These are phyloP conservation scores for Penaeus japonicus DNA, from an alignment of 1,140 invertebrate genomes.

Conservation along the genomic window DNA sequence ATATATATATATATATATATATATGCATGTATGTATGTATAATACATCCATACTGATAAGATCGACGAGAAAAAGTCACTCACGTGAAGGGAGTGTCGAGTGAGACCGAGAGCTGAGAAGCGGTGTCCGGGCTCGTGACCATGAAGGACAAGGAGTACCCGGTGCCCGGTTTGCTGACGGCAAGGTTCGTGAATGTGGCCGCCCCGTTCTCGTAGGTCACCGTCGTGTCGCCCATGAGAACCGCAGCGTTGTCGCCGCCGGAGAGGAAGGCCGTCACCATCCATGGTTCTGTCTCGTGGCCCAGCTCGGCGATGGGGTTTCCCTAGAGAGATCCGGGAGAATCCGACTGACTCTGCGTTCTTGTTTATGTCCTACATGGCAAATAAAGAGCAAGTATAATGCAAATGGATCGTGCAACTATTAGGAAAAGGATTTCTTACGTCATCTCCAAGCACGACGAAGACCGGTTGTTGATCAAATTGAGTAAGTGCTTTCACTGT, in stretches of 20 bases:
- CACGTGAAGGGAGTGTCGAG: slow-evolving; percentile 1
- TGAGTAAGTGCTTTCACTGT: not conserved
- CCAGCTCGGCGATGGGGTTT: not conserved
- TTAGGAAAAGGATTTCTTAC: not conserved
- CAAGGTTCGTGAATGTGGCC: slow-evolving; percentile 35
- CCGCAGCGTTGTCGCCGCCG: not conserved
- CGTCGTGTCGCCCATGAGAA: not conserved
- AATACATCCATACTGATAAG: not conserved
- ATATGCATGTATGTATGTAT: too few species aligned
- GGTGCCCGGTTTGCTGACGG: not conserved
- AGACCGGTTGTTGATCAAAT: not conserved
- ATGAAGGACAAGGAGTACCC: slow-evolving; percentile 16
- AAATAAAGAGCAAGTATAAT: not conserved
- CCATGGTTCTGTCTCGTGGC: slow-evolving; percentile 30
- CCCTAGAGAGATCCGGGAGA: not conserved
- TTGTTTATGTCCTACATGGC: not conserved
- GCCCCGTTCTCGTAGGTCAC: slow-evolving; percentile 27
- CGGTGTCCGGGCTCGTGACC: not conserved
- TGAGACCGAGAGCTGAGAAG: not conserved
- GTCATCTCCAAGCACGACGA: not conserved
- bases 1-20: too few species aligned
- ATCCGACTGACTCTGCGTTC: not conserved
- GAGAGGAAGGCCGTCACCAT: not conserved
- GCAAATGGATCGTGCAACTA: not conserved
- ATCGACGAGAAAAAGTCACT: not conserved